Evolutionary conservation across 2,113 vertebrate genomes (phyloP).

Genomic region (Cercocebus atys): DNA sequence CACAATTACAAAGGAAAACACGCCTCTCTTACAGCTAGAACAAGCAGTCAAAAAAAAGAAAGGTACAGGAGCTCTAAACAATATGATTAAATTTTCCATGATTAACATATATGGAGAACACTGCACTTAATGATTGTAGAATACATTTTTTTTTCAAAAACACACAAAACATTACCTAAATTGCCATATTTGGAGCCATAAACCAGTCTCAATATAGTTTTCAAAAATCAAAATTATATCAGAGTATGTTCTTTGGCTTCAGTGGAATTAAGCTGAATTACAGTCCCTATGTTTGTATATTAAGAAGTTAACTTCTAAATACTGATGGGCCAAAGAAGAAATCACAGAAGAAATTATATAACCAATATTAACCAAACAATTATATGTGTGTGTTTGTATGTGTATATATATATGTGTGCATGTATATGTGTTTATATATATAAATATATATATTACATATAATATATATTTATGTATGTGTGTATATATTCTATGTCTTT

Average conservation of each 20-base stretch:
- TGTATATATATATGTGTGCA: too few species aligned
- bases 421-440: neutral
- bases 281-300: neutral
- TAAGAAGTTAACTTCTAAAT: slow-evolving; percentile 16
- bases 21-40: neutral
- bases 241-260: neutral
- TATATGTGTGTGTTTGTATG: neutral
- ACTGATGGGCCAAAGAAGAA: neutral
- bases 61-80: neutral
- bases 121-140: neutral
- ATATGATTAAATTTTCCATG: neutral
- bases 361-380: neutral
- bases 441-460: neutral
- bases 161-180: neutral
- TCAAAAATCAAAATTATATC: neutral
- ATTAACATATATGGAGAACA: neutral
- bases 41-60: neutral
- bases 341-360: neutral
- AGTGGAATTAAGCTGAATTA: neutral
- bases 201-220: neutral
- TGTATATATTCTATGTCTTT: too few species aligned
- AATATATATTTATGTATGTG: neutral
- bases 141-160: neutral
- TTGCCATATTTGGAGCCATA: neutral
- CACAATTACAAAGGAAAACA: neutral